Conservation (phyloP, 53 echinoderm and acorn worm species). For the Luidia sarsii region DNA sequence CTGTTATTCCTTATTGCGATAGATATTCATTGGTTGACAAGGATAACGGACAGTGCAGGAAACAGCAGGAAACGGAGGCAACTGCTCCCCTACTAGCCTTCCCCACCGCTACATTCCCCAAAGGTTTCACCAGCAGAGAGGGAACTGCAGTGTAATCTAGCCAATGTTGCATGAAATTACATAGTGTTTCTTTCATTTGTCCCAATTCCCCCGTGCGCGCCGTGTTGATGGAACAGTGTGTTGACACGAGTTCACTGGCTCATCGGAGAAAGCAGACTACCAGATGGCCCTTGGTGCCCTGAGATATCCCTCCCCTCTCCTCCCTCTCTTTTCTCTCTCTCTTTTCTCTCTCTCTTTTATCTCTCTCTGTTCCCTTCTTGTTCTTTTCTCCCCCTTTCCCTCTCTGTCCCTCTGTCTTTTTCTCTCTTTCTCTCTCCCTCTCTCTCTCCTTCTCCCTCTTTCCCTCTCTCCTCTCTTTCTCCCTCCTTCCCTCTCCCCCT, state of each 20-base stretch:
- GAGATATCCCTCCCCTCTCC: slow-evolving; percentile 22
- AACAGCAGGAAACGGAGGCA: slow-evolving; percentile 48
- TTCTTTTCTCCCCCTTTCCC: neutral
- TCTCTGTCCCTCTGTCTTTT: no score
- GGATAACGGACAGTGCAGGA: slow-evolving; percentile 1
- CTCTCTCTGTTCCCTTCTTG: no score
- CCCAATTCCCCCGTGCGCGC: slow-evolving; percentile 50
- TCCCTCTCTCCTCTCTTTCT: no score
- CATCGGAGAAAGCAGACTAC: slow-evolving; percentile 27
- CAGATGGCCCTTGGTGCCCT: slow-evolving; percentile 49
- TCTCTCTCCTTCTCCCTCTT: no score
- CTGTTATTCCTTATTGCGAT: slow-evolving; percentile 19
- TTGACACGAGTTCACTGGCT: slow-evolving; percentile 53
- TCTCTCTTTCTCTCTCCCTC: no score
- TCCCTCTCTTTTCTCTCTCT: slow-evolving; percentile 10
- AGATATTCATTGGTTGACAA: neutral
- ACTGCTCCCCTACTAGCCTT: slow-evolving; percentile 13
- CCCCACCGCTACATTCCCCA: slow-evolving; percentile 25
- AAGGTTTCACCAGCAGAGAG: slow-evolving; percentile 42
- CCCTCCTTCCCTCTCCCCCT: no score
- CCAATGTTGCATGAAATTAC: slow-evolving; percentile 86
- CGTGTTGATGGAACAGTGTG: slow-evolving; percentile 59
- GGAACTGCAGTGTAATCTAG: slow-evolving; percentile 63
- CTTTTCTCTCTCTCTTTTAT: no score
- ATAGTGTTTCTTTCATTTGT: slow-evolving; percentile 69